Base-by-base conservation (phyloP, 53 echinoderm and acorn worm species). In the Crossaster papposus region DNA sequence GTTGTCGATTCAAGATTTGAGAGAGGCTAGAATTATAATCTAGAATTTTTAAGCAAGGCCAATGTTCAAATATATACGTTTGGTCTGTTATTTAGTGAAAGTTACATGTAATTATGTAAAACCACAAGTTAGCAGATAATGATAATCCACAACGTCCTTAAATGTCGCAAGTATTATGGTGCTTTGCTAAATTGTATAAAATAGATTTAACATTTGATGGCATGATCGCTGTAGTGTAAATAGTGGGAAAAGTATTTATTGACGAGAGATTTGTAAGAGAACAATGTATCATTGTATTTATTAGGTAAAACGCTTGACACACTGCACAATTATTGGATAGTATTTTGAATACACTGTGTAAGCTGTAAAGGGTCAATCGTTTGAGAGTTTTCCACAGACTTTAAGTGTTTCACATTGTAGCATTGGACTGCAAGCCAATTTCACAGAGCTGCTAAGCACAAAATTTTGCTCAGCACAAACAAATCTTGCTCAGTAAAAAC, bases 141-240 rank as follows among this genome's bases (percentile, higher is more conserved):
- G 50, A 24, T 79, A 24, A 18, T 35, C 79, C 14, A 79, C 79
- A 51, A n/a, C 0, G 26, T 12, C 44, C n/a, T 14, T 35, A 74
- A 22, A 79, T 52, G 79, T 79, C 51, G 24, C 23, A 36, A 6
- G 79, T 79, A 52, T 24, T 51, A 79, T 79, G 79, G 79, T 79
- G 79, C 79, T 79, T 79, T 79, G 79, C 79, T 79, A 52, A 30
- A 51, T 24, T 52, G 50, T 79, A 29, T 51, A 52, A 79, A 52
- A 79, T 51, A 79, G 52, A 79, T 50, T n/a, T 26, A 50, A 79
- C 51, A 79, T 50, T 30, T 79, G 14, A 51, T 0, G 34, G 13
- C 51, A 52, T 3, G 51, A 52, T 52, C 50, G 14, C 17, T 32
- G 28, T 79, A 51, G 50, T 79, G 79, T 79, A 79, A 79, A 79